These are phyloP conservation scores for Neoniphon sammara DNA, from an alignment of 2,797 vertebrate species.

Conservation along the genomic window DNA sequence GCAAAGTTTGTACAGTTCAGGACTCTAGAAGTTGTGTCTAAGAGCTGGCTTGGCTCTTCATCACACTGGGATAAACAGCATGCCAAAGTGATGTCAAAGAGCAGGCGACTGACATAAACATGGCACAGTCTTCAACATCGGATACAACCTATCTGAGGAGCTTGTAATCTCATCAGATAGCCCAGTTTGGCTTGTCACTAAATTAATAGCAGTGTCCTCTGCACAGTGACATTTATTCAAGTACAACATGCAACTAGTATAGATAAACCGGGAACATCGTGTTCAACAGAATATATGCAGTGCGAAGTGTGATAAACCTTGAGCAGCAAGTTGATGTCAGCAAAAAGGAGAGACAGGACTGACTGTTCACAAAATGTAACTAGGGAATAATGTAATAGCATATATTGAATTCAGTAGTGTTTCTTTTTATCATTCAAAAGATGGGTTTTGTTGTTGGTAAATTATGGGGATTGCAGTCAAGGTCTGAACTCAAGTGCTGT, in stretches of 20 bases:
- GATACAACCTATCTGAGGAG: constrained; percentile 22
- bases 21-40: constrained; percentile 33
- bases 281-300: neutral
- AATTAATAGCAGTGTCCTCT: neutral
- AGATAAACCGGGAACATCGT: neutral
- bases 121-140: constrained; percentile 34
- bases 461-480: neutral
- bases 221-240: constrained; percentile 14
- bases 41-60: constrained; percentile 39
- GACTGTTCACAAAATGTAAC: too few species aligned
- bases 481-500: too few species aligned
- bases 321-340: neutral
- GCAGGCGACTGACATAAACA: constrained; percentile 42
- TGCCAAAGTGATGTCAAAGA: constrained; percentile 52
- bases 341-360: neutral
- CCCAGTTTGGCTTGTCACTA: constrained; percentile 29
- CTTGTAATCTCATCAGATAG: constrained; percentile 13
- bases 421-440: too few species aligned
- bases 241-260: neutral
- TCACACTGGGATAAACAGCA: constrained; percentile 57
- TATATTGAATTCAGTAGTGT: too few species aligned
- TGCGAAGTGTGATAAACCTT: constrained; percentile 1
- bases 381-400: too few species aligned
- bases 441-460: neutral
- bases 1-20: constrained; percentile 8